Evolutionary conservation across 2,797 vertebrate genomes (phyloP).

Genomic region (Diglossa cyanea): DNA sequence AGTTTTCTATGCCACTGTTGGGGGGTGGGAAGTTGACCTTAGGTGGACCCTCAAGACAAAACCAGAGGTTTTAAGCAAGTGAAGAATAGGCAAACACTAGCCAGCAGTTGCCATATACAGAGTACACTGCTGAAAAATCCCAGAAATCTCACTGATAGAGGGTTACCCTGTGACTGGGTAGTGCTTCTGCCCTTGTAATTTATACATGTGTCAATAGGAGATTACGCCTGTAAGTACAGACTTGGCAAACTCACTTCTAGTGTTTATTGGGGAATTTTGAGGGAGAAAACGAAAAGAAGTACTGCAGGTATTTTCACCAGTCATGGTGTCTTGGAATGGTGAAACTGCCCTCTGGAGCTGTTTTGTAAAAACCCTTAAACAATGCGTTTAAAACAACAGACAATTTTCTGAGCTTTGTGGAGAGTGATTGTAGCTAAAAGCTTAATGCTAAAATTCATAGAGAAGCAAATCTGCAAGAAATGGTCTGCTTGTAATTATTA

Average conservation of each 20-base stretch:
- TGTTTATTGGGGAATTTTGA: slow-evolving; percentile 4
- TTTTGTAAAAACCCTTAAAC: not conserved
- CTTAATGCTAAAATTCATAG: not conserved
- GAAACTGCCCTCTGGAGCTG: not conserved
- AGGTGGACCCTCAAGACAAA: slow-evolving; percentile 66
- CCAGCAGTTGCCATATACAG: slow-evolving; percentile 69
- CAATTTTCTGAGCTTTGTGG: not conserved
- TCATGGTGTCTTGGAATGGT: not conserved
- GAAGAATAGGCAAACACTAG: slow-evolving; percentile 67
- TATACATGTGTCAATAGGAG: slow-evolving; percentile 56
- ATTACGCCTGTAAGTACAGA: slow-evolving; percentile 42
- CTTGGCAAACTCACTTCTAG: slow-evolving; percentile 30
- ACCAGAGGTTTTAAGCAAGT: slow-evolving; percentile 54
- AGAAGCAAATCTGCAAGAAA: not conserved
- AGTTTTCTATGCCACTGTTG: slow-evolving; percentile 47
- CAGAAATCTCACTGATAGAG: slow-evolving; percentile 55
- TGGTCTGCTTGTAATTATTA: not conserved
- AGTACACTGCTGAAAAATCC: slow-evolving; percentile 56
- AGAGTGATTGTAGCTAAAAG: not conserved
- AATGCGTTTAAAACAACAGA: not conserved
- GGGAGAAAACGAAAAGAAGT: not conserved
- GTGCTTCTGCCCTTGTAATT: slow-evolving; percentile 35
- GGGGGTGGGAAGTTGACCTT: slow-evolving; percentile 70
- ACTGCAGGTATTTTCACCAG: not conserved
- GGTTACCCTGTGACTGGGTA: not conserved